phyloP scores from a whole-genome alignment of 2,888 invertebrate species.

The Noctua pronuba region DNA sequence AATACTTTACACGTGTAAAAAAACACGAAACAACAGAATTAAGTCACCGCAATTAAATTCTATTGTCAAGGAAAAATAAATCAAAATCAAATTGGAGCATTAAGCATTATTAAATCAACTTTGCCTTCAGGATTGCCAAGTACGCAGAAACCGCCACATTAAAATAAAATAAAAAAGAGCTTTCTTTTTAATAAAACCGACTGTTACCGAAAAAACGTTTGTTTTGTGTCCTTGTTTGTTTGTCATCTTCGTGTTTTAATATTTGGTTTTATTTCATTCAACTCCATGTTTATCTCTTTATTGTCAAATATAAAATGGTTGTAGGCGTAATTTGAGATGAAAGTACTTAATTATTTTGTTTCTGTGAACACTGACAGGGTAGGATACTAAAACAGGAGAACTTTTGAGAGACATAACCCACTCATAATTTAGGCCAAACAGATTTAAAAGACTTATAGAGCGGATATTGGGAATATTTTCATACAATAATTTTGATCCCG shows the following conservation, averaged over 20 bases:
- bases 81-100: constrained; percentile 26
- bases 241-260: constrained; percentile 33
- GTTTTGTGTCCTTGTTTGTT: constrained; percentile 25
- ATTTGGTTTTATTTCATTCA: constrained; percentile 34
- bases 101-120: constrained; percentile 38
- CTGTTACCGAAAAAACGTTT: constrained; percentile 26
- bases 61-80: constrained; percentile 31
- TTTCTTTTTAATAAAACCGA: constrained; percentile 36
- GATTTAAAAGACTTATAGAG: no score
- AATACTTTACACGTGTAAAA: not conserved
- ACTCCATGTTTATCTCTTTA: constrained; percentile 39
- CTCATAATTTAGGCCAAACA: not conserved
- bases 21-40: constrained; percentile 9
- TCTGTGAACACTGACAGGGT: constrained; percentile 35
- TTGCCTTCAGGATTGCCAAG: constrained; percentile 12
- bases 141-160: constrained; percentile 28
- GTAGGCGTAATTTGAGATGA: constrained; percentile 28
- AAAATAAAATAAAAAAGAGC: constrained; percentile 41
- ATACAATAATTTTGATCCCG: no score
- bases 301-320: constrained; percentile 40
- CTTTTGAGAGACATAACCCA: constrained; percentile 26
- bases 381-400: constrained; percentile 42
- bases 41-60: constrained; percentile 15
- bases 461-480: no score
- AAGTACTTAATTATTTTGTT: constrained; percentile 50